A percentile compares a stretch with the other conserved stretches of the same genome.
Evolutionary conservation across 2,888 invertebrate species (phyloP).

Genomic region (Atethmia centrago): DNA sequence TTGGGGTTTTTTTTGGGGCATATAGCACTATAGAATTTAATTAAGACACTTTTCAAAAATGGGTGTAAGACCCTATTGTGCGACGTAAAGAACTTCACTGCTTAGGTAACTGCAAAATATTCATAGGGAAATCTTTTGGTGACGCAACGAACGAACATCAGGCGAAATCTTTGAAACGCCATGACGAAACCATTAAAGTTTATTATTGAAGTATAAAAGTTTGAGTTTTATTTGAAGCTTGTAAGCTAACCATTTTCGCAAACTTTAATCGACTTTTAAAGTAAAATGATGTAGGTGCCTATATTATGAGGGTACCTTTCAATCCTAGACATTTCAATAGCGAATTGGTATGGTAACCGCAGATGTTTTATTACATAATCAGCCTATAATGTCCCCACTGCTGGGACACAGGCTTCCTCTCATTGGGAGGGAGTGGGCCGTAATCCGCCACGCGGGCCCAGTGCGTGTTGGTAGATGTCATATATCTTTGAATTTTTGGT

Average conservation of each 20-base stretch:
- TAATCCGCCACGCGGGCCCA: too few relatives aligned
- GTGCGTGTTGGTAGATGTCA: too few relatives aligned
- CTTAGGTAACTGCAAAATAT: conserved; percentile 32
- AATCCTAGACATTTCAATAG: neutral
- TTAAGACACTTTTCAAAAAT: too few relatives aligned
- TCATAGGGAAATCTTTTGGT: conserved; percentile 29
- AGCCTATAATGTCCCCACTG: too few relatives aligned
- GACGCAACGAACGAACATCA: neutral
- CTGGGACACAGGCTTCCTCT: too few relatives aligned
- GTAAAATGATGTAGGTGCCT: neutral
- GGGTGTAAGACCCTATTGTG: too few relatives aligned
- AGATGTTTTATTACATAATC: too few relatives aligned
- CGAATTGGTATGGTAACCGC: neutral
- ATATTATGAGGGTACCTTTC: neutral
- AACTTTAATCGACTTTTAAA: neutral
- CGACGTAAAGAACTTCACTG: conserved; percentile 23
- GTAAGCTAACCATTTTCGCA: conserved; percentile 10
- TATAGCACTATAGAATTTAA: too few relatives aligned
- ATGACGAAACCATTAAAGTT: conserved; percentile 26
- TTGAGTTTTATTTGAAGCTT: conserved; percentile 4
- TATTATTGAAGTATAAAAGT: conserved; percentile 24
- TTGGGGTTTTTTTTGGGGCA: too few relatives aligned
- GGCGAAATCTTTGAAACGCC: conserved; percentile 20
- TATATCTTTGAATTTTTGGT: too few relatives aligned
- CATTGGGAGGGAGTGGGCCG: too few relatives aligned